A percentile compares a stretch with the other conserved stretches of the same genome.
Conservation (phyloP, 37 sponge, comb jelly and placozoan genomes). For the Dysidea cf. avara region DNA sequence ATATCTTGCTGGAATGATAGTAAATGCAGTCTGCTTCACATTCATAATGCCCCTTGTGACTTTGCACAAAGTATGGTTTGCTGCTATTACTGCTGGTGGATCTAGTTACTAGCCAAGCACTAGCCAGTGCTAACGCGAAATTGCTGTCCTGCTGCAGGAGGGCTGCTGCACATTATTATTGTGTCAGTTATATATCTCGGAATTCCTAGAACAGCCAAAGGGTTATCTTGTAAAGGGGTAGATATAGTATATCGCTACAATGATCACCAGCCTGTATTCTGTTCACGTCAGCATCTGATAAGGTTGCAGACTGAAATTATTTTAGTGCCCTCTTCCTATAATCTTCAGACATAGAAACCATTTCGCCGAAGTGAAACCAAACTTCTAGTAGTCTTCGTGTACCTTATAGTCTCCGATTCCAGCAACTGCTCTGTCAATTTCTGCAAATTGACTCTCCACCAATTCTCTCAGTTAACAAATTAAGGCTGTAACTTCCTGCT, state of each 20-base stretch:
- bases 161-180: neutral
- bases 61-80: slow-evolving; percentile 7
- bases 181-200: neutral
- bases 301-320: neutral
- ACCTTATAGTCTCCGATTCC: slow-evolving; percentile 24
- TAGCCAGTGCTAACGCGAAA: neutral
- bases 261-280: too few relatives aligned
- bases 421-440: slow-evolving; percentile 23
- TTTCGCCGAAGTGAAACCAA: neutral
- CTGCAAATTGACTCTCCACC: slow-evolving; percentile 1
- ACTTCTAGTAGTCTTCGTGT: neutral
- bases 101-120: neutral
- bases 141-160: neutral
- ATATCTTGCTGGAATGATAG: neutral
- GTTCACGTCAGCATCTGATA: too few relatives aligned
- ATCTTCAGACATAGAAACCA: slow-evolving; percentile 10
- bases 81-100: neutral
- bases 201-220: neutral
- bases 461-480: slow-evolving; percentile 5
- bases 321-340: neutral
- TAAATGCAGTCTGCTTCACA: slow-evolving; percentile 4
- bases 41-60: slow-evolving; percentile 14
- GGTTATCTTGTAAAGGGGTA: too few relatives aligned
- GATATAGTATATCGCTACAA: too few relatives aligned
- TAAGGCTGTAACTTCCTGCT: slow-evolving; percentile 8